Percentiles rank a stretch among this genome's conserved stretches.
Evolutionary conservation across 2,888 invertebrate species (phyloP).

Genomic region (Trachelus iudaicus): DNA sequence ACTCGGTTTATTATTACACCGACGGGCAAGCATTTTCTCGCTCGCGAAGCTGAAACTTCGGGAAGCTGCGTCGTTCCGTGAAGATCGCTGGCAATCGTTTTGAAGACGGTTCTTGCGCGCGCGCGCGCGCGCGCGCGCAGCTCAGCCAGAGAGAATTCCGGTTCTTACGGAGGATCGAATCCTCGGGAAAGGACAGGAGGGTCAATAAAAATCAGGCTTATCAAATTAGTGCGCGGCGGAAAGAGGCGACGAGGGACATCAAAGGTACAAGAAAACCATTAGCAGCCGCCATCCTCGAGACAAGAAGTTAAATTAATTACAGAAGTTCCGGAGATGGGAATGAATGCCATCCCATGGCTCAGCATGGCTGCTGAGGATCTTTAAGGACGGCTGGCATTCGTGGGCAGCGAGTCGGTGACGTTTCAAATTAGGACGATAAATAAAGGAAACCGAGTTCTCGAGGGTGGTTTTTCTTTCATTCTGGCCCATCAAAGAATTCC

Average conservation of each 20-base stretch:
- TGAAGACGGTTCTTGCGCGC: neutral
- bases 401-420: conserved; percentile 34
- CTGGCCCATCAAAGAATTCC: conserved; percentile 1
- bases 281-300: conserved; percentile 55
- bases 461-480: conserved; percentile 12
- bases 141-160: neutral
- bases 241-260: conserved; percentile 24
- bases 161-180: conserved; percentile 1
- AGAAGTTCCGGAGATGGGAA: conserved; percentile 30
- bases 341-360: neutral
- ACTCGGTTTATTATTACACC: neutral
- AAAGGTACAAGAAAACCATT: conserved; percentile 57
- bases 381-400: conserved; percentile 22
- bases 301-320: conserved; percentile 66
- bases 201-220: conserved; percentile 4
- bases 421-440: conserved; percentile 49
- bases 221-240: conserved; percentile 12
- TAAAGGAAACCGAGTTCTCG: conserved; percentile 33
- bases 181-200: neutral
- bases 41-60: neutral
- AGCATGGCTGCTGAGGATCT: too few relatives aligned
- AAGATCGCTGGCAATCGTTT: too few relatives aligned
- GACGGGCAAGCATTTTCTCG: neutral
- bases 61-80: too few relatives aligned
- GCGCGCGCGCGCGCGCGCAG: neutral